A percentile compares a stretch with the other conserved stretches of the same genome.
These are phyloP conservation scores for Ancistrus triradiatus DNA, from an alignment of 2,113 vertebrate genomes.

Conservation along the genomic window DNA sequence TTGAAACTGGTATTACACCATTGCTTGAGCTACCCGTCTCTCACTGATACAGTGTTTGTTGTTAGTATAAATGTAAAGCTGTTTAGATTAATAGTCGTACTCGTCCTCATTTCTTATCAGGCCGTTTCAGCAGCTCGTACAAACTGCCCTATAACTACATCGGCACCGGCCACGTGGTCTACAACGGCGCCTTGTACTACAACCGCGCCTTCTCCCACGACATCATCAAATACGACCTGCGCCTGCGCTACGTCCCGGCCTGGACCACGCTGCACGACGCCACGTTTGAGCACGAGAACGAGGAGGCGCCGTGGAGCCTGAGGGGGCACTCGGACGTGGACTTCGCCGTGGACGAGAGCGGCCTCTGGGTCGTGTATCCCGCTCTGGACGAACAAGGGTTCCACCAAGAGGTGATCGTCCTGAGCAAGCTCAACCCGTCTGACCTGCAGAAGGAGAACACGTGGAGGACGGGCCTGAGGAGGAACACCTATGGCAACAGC, in stretches of 20 bases:
- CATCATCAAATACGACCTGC: constrained; percentile 88
- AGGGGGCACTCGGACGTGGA: constrained; percentile 80
- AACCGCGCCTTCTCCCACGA: constrained; percentile 91
- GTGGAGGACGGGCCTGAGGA: constrained; percentile 86
- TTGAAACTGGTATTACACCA: no score
- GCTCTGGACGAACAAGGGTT: constrained; percentile 85
- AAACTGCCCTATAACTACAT: constrained; percentile 94
- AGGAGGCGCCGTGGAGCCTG: constrained; percentile 71
- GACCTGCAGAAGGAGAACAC: constrained; percentile 86
- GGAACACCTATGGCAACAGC: constrained; percentile 84
- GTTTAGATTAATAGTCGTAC: background rate
- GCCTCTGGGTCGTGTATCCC: constrained; percentile 90
- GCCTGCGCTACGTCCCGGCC: constrained; percentile 81
- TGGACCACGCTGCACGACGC: constrained; percentile 89
- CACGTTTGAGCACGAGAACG: constrained; percentile 80
- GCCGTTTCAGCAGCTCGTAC: constrained; percentile 80
- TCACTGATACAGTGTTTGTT: no score
- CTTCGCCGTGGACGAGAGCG: constrained; percentile 89
- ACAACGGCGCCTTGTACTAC: constrained; percentile 87
- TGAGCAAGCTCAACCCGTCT: constrained; percentile 76
- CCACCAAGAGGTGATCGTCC: constrained; percentile 85
- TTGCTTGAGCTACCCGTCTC: no score
- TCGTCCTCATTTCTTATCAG: constrained; percentile 45
- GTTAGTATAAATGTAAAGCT: no score
- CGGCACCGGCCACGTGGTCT: constrained; percentile 88